These are phyloP conservation scores for Daptonema setosum DNA, from an alignment of 2,888 invertebrate species.

Conservation along the genomic window DNA sequence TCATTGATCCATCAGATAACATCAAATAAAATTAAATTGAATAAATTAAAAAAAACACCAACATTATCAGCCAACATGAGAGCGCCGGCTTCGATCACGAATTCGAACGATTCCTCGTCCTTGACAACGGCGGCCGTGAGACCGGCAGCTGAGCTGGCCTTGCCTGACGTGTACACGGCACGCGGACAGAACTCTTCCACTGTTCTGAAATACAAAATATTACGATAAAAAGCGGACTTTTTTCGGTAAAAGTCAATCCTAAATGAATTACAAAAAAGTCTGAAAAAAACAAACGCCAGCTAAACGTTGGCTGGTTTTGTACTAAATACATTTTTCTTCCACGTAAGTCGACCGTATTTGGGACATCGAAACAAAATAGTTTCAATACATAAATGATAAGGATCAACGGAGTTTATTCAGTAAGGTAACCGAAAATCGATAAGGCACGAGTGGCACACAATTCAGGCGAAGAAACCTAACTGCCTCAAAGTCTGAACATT, in stretches of 20 bases:
- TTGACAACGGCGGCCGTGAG: slow-evolving; percentile 90
- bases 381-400: too few species aligned
- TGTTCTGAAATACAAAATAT: slow-evolving; percentile 23
- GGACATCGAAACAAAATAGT: too few species aligned
- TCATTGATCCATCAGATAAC: too few species aligned
- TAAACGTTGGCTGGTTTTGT: neutral
- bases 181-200: slow-evolving; percentile 75
- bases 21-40: too few species aligned
- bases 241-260: neutral
- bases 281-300: neutral
- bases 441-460: too few species aligned
- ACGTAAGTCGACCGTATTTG: too few species aligned
- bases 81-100: slow-evolving; percentile 98
- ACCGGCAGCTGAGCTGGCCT: slow-evolving; percentile 91
- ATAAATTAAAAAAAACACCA: too few species aligned
- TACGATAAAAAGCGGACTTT: neutral
- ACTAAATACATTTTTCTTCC: too few species aligned
- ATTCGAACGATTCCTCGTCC: slow-evolving; percentile 92
- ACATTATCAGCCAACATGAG: slow-evolving; percentile 93
- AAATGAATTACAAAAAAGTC: neutral
- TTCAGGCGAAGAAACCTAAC: too few species aligned
- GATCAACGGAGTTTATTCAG: too few species aligned
- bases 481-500: too few species aligned
- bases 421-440: too few species aligned
- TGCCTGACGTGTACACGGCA: slow-evolving; percentile 93